Base-by-base conservation (phyloP, 2,797 vertebrate genomes). In the Notoglanidium macrostoma region DNA sequence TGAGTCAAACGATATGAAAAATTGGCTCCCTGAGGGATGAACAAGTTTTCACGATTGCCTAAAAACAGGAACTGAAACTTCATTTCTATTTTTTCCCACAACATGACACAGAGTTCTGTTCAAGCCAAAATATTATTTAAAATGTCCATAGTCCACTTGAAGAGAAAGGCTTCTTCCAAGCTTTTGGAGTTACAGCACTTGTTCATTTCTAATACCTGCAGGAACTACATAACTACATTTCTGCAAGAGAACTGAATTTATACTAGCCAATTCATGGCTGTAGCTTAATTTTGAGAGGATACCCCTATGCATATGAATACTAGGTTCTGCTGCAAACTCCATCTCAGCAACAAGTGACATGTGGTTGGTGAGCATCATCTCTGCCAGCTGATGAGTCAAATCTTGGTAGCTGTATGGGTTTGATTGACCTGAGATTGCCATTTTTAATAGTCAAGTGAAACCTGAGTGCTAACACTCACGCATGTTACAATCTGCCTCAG, bases 1-100 rank as follows among this genome's bases (percentile, higher is more conserved):
- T 78, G 26, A 54, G 8, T n/a, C 61, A 15, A 78, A 59, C 5
- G 7, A 57, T 72, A 87, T 70, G 26, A 85, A 46, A 72, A 72
- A 85, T 35, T 49, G 11, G 4, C 87, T 84, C 87, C 82, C 82
- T 19, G 9, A 81, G 82, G 73, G 61, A 70, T 65, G 67, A 76
- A 59, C 61, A 68, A 21, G 32, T 78, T 84, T 78, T 78, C 51
- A 79, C 73, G 61, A 84, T 87, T 84, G 81, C 63, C 44, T 84
- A 35, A 73, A 68, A 67, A 84, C 35, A 29, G 35, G 81, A 84
- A 78, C 49, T 32, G 86, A 86, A 77, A 65, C 73, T 78, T 32
- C 29, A 84, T 44, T 78, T 87, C 79, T 83, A 65, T 57, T 67
- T 83, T 84, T 85, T 67, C 17, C 65, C 65, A 72, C 19, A 59